Evolutionary conservation across 64 coral and sea anemone species (phyloP), one percentile per base, ranked within the genome.

Genomic region (Trachythela sp.): DNA sequence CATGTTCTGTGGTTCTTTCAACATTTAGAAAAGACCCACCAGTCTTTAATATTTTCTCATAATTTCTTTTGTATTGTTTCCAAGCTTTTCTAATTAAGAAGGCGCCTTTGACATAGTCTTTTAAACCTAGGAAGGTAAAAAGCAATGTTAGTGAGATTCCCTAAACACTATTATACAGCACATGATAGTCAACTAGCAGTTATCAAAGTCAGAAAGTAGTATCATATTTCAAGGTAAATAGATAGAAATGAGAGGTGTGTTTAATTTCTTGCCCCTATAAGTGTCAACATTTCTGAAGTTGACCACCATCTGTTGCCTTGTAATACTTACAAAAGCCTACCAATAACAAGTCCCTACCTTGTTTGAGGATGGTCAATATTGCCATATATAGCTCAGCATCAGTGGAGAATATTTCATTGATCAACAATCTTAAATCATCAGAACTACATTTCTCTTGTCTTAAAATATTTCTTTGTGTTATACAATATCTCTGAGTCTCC

Each of bases 361-460:
- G 95, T 92, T 97, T 97, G 0, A 97, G 86, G 90, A 97, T 94
- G 41, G 95, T 97, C 29, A 97, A 70, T 36, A 97, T 56, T n/a
- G 95, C 95, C 92, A 97, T 97, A 72, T 94, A 97, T 2, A 97
- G 86, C 24, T 97, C 95, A 89, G 89, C 92, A 40, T 97, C 95
- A 36, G 95, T 92, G 88, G 92, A 94, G 6, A 97, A 90, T 54
- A 97, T 97, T 67, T 97, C 92, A 39, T 92, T 88, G 92, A 97
- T 97, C 14, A 97, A 31, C 7, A 22, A 68, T 68, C 30, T 31
- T 22, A 68, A 68, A 68, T 68, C 59, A 68, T 22, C 30, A 2
- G 30, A n/a, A 68, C 59, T 31, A 68, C 20, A 68, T 68, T 68
- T 68, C 59, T 68, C 30, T 14, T 68, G 5, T 68, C 59, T 68